These are phyloP conservation scores for Eudorcas thomsonii DNA, from an alignment of 2,113 vertebrate genomes.

Conservation along the genomic window DNA sequence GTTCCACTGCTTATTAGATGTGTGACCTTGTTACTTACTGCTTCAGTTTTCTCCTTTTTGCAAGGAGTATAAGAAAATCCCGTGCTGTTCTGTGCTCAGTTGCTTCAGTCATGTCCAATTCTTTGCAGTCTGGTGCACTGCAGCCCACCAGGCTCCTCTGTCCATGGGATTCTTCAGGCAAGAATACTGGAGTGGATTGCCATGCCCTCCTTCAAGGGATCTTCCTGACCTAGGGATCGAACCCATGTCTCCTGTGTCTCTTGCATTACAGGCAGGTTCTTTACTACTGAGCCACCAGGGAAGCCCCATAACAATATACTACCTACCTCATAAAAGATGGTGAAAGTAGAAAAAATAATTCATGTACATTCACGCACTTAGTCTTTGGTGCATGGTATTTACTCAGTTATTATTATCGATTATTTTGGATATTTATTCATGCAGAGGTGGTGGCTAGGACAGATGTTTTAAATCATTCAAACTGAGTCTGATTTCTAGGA, in stretches of 20 bases:
- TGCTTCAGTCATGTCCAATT: neutral
- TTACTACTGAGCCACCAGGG: neutral
- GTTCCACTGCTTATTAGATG: neutral
- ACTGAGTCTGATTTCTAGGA: neutral
- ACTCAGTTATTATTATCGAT: neutral
- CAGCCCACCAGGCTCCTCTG: neutral
- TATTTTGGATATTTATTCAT: neutral
- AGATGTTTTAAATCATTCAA: neutral
- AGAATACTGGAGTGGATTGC: neutral
- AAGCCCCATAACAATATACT: neutral
- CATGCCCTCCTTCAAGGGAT: neutral
- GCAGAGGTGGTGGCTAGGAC: neutral
- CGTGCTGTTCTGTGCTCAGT: neutral
- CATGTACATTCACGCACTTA: neutral
- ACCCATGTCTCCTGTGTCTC: fast-evolving
- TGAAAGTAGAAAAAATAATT: neutral
- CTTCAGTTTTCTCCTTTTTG: neutral
- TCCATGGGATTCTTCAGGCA: neutral
- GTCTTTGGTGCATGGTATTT: neutral
- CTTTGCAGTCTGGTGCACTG: neutral
- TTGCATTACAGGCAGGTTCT: neutral
- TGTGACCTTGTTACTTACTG: neutral
- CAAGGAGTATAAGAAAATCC: neutral
- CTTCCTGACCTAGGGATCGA: neutral
- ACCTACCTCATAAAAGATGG: neutral